phyloP scores from a whole-genome alignment of 30 jellyfish, hydroid and myxozoan genomes.

The Hydractinia symbiolongicarpus region DNA sequence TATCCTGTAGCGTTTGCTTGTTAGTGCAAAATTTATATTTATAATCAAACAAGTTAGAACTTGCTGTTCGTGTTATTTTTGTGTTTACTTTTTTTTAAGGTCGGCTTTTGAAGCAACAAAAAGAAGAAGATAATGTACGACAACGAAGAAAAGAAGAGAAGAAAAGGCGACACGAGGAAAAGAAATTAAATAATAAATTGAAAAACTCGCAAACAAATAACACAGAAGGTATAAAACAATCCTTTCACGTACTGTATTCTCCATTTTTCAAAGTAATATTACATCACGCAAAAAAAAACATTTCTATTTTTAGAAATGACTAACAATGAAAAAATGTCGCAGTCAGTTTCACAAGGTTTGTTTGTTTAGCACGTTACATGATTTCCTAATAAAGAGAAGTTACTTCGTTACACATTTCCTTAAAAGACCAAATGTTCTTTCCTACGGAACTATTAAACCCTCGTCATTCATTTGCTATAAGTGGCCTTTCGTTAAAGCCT shows the following conservation, averaged over 20 bases:
- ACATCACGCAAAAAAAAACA: no score
- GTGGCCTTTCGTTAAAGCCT: no score
- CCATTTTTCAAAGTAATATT: not conserved
- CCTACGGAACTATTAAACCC: no score
- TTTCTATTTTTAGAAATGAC: no score
- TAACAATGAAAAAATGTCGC: no score
- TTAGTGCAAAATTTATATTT: not conserved
- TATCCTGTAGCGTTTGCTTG: not conserved
- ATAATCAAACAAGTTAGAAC: not conserved
- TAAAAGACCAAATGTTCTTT: no score
- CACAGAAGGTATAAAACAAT: not conserved
- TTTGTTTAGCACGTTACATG: no score
- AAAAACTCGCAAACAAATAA: not conserved
- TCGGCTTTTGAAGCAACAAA: slow-evolving; percentile 28
- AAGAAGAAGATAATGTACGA: slow-evolving; percentile 25
- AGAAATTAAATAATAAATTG: not conserved
- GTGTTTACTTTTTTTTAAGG: not conserved
- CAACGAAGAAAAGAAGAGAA: slow-evolving; percentile 23
- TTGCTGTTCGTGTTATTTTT: not conserved
- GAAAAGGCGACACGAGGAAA: slow-evolving; percentile 15
- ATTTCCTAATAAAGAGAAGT: no score
- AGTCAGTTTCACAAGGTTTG: no score
- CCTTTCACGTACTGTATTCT: not conserved
- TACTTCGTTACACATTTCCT: no score
- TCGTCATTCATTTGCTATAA: no score